phyloP scores from a whole-genome alignment of 2,888 invertebrate genomes.

The Agrilus biguttatus region DNA sequence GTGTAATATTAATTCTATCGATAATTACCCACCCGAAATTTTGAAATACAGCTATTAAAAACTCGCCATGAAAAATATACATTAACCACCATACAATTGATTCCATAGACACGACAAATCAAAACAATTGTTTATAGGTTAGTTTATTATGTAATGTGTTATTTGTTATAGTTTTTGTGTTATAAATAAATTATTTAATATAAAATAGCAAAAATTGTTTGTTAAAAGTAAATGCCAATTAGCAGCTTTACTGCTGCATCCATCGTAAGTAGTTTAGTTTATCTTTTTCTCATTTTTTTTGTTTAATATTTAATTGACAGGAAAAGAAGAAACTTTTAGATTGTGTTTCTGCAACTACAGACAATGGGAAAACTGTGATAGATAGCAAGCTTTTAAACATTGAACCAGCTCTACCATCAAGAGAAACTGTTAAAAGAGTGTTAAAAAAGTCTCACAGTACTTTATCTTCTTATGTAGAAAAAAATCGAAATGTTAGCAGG shows the following conservation, averaged over 20 bases:
- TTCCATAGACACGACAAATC: too few relatives aligned
- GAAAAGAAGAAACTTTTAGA: conserved; percentile 26
- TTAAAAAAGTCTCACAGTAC: conserved; percentile 37
- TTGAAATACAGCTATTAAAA: too few relatives aligned
- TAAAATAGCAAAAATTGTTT: not conserved
- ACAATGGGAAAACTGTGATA: conserved; percentile 9
- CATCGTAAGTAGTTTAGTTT: conserved; percentile 18
- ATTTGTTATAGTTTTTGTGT: too few relatives aligned
- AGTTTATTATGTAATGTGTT: too few relatives aligned
- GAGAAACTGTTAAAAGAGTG: conserved; percentile 17
- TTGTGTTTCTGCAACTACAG: conserved; percentile 24
- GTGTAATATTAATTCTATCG: too few relatives aligned
- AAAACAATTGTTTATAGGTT: too few relatives aligned
- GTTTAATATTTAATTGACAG: conserved; percentile 13
- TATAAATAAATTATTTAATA: too few relatives aligned
- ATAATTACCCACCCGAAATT: too few relatives aligned
- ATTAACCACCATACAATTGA: too few relatives aligned
- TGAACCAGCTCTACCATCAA: conserved; percentile 23
- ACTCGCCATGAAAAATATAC: too few relatives aligned
- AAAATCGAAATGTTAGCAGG: conserved; percentile 12
- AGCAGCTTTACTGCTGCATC: conserved; percentile 26
- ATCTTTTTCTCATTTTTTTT: not conserved
- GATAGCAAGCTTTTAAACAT: conserved; percentile 25
- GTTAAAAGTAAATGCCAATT: conserved; percentile 28
- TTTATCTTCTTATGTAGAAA: conserved; percentile 22